A percentile compares a stretch with the other conserved stretches of the same genome.
Evolutionary conservation across 2,113 vertebrate species (phyloP).

Genomic region (Serinus canaria): DNA sequence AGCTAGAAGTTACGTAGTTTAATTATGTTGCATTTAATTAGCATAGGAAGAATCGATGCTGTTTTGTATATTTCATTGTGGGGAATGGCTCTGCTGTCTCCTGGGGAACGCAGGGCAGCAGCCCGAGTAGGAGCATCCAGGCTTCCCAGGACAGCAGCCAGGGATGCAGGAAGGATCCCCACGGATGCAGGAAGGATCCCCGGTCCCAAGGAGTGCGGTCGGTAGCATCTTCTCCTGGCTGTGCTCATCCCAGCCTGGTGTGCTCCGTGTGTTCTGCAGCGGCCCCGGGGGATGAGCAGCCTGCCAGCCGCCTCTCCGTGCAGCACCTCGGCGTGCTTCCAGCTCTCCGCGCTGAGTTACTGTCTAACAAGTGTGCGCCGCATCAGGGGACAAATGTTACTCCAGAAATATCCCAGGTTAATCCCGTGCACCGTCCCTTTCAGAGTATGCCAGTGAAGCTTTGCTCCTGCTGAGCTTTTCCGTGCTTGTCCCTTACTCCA

Average conservation of each 20-base stretch:
- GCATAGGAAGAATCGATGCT: conserved; percentile 32
- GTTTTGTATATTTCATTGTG: background rate
- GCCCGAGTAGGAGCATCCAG: background rate
- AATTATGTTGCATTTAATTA: conserved; percentile 51
- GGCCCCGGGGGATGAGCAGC: background rate
- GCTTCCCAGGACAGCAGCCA: background rate
- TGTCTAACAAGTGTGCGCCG: background rate
- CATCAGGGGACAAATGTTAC: conserved; percentile 2
- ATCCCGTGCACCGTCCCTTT: background rate
- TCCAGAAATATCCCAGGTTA: conserved; percentile 42
- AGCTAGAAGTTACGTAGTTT: conserved; percentile 28
- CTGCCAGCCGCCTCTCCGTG: background rate
- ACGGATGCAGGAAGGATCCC: background rate
- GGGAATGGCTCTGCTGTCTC: background rate
- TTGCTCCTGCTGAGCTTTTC: background rate
- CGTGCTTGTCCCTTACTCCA: background rate
- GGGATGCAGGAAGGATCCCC: background rate
- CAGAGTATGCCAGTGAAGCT: fast-evolving
- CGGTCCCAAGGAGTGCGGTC: fast-evolving
- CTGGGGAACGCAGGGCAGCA: background rate
- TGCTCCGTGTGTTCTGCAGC: background rate
- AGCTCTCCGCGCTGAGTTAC: background rate
- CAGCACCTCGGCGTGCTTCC: background rate
- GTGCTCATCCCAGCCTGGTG: background rate
- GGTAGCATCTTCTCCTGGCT: background rate